A percentile compares a stretch with the other conserved stretches of the same genome.
Conservation (phyloP, 2,888 invertebrate species). For the Hoplodrina ambigua region DNA sequence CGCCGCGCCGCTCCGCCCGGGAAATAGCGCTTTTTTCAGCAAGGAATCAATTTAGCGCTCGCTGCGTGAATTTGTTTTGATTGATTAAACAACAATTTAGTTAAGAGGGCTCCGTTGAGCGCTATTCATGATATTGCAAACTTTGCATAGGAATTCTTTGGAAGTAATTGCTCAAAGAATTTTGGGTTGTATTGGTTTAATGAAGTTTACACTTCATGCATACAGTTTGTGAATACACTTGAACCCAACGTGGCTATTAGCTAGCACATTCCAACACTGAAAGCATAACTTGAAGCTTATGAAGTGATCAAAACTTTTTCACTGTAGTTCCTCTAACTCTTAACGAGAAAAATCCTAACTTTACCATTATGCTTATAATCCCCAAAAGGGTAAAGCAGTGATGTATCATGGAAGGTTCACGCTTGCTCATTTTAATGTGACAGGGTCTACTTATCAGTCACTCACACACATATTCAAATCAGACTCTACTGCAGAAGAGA, state of each 20-base stretch:
- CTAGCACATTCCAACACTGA: constrained; percentile 15
- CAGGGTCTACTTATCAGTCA: constrained; percentile 16
- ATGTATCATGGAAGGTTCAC: constrained; percentile 4
- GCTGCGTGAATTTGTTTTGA: constrained; percentile 56
- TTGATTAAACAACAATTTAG: constrained; percentile 64
- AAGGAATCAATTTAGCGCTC: constrained; percentile 57
- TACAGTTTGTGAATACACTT: constrained; percentile 13
- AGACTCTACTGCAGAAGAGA: neutral
- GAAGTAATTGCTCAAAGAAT: constrained; percentile 23
- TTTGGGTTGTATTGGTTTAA: constrained; percentile 14
- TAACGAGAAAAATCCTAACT: constrained; percentile 37
- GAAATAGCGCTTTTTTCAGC: constrained; percentile 38
- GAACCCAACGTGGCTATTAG: neutral
- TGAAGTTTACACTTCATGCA: constrained; percentile 18
- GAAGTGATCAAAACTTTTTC: constrained; percentile 42
- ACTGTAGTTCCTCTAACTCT: constrained; percentile 26
- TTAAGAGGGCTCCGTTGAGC: constrained; percentile 33
- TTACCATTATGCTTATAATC: constrained; percentile 21
- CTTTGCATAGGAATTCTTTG: constrained; percentile 26
- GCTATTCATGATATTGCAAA: constrained; percentile 40
- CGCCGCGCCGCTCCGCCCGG: constrained; percentile 17
- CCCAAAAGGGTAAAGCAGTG: constrained; percentile 29
- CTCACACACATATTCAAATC: neutral
- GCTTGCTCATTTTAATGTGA: constrained; percentile 17
- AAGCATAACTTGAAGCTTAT: constrained; percentile 33